Evolutionary conservation across 2,113 vertebrate genomes (phyloP).

Genomic region (Actinemys pallida): DNA sequence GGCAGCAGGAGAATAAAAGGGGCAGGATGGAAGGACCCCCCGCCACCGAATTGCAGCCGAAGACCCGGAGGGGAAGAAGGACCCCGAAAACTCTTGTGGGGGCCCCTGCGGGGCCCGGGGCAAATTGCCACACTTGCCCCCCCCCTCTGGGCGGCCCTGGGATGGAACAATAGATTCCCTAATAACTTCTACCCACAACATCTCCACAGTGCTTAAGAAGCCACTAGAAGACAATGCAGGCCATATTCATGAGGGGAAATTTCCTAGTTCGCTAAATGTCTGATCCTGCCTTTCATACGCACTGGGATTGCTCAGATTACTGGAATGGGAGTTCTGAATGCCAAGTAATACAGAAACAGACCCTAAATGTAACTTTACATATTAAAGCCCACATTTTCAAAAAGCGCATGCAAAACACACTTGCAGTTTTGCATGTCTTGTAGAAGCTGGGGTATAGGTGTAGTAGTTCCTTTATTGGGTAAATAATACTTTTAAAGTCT

Average conservation of each 20-base stretch:
- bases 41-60: no score
- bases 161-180: background rate
- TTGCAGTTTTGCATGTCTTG: background rate
- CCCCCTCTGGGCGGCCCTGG: no score
- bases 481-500: background rate
- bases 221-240: background rate
- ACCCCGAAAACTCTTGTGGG: no score
- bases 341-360: background rate
- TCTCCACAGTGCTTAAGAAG: background rate
- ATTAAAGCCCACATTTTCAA: background rate
- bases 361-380: background rate
- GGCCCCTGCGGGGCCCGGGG: no score
- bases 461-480: background rate
- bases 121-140: no score
- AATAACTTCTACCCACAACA: background rate
- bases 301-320: background rate
- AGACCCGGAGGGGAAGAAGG: no score
- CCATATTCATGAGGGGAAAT: background rate
- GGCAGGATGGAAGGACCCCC: background rate
- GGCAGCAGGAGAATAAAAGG: background rate
- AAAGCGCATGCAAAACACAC: background rate
- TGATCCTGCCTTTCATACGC: background rate
- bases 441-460: background rate
- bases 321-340: background rate
- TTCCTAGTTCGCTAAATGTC: background rate